Base-by-base conservation (phyloP, 2,888 invertebrate species). In the Coenonympha glycerion region DNA sequence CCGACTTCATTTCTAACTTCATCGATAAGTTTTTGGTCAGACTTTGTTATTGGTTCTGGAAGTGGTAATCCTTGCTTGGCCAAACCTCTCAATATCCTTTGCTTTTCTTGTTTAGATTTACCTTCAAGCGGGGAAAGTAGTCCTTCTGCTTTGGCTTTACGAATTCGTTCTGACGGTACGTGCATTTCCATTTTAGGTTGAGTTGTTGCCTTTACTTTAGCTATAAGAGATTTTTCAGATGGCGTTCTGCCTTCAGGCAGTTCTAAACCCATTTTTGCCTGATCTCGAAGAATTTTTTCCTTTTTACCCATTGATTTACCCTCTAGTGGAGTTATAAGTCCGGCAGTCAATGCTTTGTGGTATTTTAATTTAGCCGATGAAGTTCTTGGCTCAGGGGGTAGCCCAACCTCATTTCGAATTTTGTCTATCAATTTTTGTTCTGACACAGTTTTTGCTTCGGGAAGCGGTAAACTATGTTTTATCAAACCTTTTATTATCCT, bases 241-340 rank as follows among this genome's bases (percentile, higher is more conserved):
- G 58, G 18, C 2, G 60, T 59, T 41, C 55, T 52, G 1, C 63
- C 63, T 55, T 61, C 63, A 13, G 64, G 63, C 11, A 64, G 48
- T 18, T 63, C 65, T 18, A 66, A 24, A 0, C 69, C 71, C 5
- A 52, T 39, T 46, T 56, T 55, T 1, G 62, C 66, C 11, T 62
- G 22, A 1, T 55, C 59, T 49, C 42, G 61, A 0, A 71, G 45
- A 19, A 66, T 63, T 45, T 63, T 65, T 57, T 69, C 70, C 57
- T 72, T 69, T 39, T 69, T 59, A 15, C 47, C 55, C 13, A 54
- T 47, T 1, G 64, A 51, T 49, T 69, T 68, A 0, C 69, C 71
- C 54, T 66, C 63, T 6, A 73, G 49, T 3, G 63, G 57, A 6
- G 60, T 58, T n/a, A 60, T 28, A 22, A 54, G 15, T 5, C 59